Evolutionary conservation across 1,140 invertebrate genomes (phyloP), one percentile per base, ranked within the genome.

Genomic region (Bactericera cockerelli): DNA sequence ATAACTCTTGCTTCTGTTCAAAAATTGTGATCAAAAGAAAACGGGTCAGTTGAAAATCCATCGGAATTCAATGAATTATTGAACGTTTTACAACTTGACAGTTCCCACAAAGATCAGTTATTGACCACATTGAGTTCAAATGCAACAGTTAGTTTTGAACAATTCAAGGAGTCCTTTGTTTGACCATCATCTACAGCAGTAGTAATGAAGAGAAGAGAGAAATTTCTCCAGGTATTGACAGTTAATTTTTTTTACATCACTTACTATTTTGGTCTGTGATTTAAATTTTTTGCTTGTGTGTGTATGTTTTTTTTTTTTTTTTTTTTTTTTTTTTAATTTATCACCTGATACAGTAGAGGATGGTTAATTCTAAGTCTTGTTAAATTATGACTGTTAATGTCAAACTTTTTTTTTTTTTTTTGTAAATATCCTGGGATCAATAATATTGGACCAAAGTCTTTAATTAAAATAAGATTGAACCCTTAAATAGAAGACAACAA

Each of bases 1-100:
- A 82, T 67, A 89, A 73, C 76, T 92, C 60, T 81, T 82, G 64
- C 80, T 81, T 66, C 84, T 90, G 63, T 92, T 90, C 70, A 79
- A 86, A 68, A 87, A 83, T 65, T 89, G 87, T 74, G 81, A 89
- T 69, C 71, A 74, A 65, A 75, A 79, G 65, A 79, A 80, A 60
- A 73, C 78, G 64, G 83, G 82, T 63, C 76, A 79, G 63, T 69
- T 91, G 31, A n/a, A n/a, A 79, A 82, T 67, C 76, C 76, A 63
- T 72, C 76, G 26, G 82, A 85, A 38, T 74, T 90, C 33, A 67
- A 75, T 14, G 73, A 77, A 33, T 74, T 92, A 1, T 91, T 88
- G 69, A 76, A 81, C 57, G 80, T 86, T 59, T 75, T 91, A 57
- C 84, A 90, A 70, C 74, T 92, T 2, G 84, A 87, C 38, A 79